Evolutionary conservation across 2,797 vertebrate species (phyloP).

Genomic region (Hippocampus kuda): DNA sequence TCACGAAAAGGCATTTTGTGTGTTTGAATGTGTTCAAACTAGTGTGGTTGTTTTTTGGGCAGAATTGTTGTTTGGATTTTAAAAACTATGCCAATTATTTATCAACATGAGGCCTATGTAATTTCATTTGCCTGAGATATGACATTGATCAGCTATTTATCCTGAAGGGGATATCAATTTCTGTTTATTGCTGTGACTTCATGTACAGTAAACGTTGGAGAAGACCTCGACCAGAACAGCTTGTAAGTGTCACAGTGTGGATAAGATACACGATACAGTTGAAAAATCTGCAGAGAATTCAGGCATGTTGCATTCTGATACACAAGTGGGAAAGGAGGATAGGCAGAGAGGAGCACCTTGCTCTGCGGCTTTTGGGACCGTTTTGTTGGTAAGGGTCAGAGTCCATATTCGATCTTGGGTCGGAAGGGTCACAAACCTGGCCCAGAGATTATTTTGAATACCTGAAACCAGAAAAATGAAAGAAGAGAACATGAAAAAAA

Average conservation of each 20-base stretch:
- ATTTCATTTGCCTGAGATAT: no score
- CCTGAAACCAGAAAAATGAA: slow-evolving; percentile 52
- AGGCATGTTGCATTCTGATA: background rate
- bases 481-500: background rate
- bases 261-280: background rate
- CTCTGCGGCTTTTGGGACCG: slow-evolving; percentile 30
- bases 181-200: no score
- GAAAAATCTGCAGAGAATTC: background rate
- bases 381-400: slow-evolving; percentile 68
- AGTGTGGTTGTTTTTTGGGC: no score
- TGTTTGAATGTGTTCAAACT: no score
- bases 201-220: no score
- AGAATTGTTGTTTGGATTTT: no score
- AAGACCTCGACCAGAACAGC: no score
- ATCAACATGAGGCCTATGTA: no score
- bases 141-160: no score
- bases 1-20: no score
- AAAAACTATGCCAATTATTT: no score
- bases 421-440: slow-evolving; percentile 78
- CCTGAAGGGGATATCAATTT: no score
- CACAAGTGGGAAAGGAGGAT: background rate
- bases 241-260: background rate
- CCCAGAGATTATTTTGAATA: slow-evolving; percentile 78
- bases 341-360: slow-evolving; percentile 33
- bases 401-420: slow-evolving; percentile 83